Conservation (phyloP, 2,797 vertebrate genomes). For the Coregonus sp. region DNA sequence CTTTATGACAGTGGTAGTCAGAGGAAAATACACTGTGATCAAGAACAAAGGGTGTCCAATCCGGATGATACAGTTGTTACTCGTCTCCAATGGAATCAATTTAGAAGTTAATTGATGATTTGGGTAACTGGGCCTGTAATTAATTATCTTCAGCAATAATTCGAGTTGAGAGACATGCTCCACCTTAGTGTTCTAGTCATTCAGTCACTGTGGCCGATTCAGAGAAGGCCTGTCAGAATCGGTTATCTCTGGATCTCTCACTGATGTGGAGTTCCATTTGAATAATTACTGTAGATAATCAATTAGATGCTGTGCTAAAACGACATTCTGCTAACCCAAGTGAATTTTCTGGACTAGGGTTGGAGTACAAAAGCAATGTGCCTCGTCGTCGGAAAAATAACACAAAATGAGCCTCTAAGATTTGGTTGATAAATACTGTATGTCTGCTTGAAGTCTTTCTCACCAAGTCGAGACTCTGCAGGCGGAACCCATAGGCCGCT, state of each 20-base stretch:
- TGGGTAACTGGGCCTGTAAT: not conserved
- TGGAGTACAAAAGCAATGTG: not conserved
- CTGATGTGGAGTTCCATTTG: not conserved
- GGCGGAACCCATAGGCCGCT: constrained; percentile 89
- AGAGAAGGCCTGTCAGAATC: not conserved
- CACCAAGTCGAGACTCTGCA: constrained; percentile 92
- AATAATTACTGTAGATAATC: constrained; percentile 11
- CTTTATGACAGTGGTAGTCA: not conserved
- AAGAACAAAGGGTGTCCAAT: not conserved
- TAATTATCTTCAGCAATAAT: not conserved
- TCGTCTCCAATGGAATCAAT: not conserved
- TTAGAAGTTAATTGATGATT: not conserved
- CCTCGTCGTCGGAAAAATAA: not conserved
- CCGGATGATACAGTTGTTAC: not conserved
- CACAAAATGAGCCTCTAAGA: not conserved
- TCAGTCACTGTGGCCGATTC: not conserved
- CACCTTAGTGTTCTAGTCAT: no score
- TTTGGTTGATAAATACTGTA: not conserved
- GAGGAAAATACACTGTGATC: not conserved
- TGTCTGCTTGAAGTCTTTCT: constrained; percentile 5
- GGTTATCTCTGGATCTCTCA: not conserved
- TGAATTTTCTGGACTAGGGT: not conserved
- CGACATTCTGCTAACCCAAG: not conserved
- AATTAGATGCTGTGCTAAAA: constrained; percentile 1
- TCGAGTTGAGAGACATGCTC: not conserved